Evolutionary conservation across 2,113 vertebrate genomes (phyloP), one percentile per base, ranked within the genome.

Genomic region (Mesembrinibis cayennensis): DNA sequence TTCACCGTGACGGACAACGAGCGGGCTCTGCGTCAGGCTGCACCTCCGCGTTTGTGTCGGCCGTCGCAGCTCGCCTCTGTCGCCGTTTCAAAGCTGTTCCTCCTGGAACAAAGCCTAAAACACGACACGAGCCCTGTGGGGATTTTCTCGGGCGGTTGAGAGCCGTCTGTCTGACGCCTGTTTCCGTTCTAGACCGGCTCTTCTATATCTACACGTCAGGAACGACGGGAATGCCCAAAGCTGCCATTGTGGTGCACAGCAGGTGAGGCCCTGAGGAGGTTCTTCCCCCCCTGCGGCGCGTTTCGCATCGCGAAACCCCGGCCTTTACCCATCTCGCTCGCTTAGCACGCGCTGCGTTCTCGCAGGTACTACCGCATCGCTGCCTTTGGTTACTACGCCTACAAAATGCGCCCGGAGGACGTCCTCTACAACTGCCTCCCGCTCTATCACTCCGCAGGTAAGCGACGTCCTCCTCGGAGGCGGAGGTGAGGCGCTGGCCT

Each of bases 191-290:
- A 99, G 99, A 99, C 86, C 98, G 98, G 1, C 98, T 99, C 56
- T 99, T 99, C 98, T 99, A 99, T 61, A 99, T 99, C 97, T 99
- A 99, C 92, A 99, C 99, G 0, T 99, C 99, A 0, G 99, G 99
- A 32, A 99, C 99, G 22, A 99, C 99, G 0, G 99, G 99, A 56
- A 97, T 99, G 81, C 99, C 99, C 63, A 99, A 99, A 84, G 99
- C 99, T 14, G 99, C 99, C 89, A 99, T 99, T 11, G 98, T 99
- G 11, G 99, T 99, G 29, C 98, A 99, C 93, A 99, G 99, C 97
- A 98, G 99, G 99, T 99, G 98, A 80, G 98, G 86, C 19, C 26
- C 47, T 1, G 27, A 7, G 47, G 27, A 5, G 30, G 14, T 2
- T 0, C 22, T 26, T 21, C 44, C 34, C 38, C 14, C 44, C 13